Conservation (phyloP, 2,113 vertebrate species). For the Phalacrocorax pelagicus region DNA sequence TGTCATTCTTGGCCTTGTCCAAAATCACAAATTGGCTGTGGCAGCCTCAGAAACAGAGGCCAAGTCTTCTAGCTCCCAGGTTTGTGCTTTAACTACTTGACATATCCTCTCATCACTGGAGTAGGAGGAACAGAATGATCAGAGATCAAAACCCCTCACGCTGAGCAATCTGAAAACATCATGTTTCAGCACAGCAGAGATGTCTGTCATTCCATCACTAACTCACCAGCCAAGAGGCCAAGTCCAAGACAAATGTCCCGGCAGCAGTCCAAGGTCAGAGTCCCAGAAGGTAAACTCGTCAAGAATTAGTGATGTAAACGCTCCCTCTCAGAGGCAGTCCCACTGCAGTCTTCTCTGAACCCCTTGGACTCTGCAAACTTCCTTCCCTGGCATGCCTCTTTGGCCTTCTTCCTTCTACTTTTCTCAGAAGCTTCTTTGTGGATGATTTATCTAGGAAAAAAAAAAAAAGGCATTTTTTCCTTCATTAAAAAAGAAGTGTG, state of each 20-base stretch:
- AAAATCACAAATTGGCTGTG: background rate
- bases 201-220: background rate
- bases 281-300: background rate
- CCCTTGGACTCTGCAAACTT: background rate
- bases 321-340: constrained; percentile 9
- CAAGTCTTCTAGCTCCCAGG: background rate
- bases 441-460: background rate
- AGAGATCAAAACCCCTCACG: background rate
- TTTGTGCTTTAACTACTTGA: background rate
- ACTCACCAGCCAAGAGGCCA: constrained; percentile 17
- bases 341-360: constrained; percentile 7
- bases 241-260: background rate
- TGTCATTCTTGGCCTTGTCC: background rate
- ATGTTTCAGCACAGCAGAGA: background rate
- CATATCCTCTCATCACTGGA: constrained; percentile 4
- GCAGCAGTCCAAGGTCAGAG: background rate
- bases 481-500: background rate
- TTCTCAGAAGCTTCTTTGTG: constrained; percentile 8
- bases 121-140: background rate
- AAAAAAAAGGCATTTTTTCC: background rate
- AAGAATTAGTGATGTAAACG: background rate
- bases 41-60: background rate
- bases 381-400: constrained; percentile 36
- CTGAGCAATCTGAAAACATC: background rate
- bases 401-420: background rate